Base-by-base conservation (phyloP, 2,113 vertebrate genomes). In the Hylia prasina region DNA sequence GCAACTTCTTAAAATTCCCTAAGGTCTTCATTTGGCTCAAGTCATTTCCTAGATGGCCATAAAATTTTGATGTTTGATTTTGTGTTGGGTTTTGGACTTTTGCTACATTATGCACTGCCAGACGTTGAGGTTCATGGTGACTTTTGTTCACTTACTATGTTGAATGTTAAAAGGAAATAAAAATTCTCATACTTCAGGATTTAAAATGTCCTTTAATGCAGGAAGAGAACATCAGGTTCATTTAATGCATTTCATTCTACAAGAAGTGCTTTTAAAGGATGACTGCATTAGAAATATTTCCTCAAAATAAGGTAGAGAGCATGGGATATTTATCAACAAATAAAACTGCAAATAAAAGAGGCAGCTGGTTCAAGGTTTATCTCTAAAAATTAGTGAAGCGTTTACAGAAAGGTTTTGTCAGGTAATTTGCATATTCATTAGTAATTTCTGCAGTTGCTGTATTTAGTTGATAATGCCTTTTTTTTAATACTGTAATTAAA, bases 401-500 rank as follows among this genome's bases (percentile, higher is more conserved):
- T 94, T 93, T 90, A 40, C 48, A 90, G 71, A 76, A 81, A 93
- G 73, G 40, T 92, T 96, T 96, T 91, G 81, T 81, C 84, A 83
- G 68, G 72, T 87, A 40, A 94, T 96, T 92, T 97, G 72, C 93
- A 86, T 94, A 95, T 95, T 95, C 57, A 94, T 94, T 69, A 83
- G 31, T 71, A 71, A 81, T 95, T 94, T 96, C 80, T 93, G n/a
- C 63, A 54, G 80, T 96, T 83, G 63, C 92, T 96, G 90, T 94
- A 79, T 91, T 96, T 82, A 76, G 88, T 75, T 94, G 90, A 96
- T 96, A 96, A 84, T 71, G 37, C 68, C 45, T 70, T 86, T 96
- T 96, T 96, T 91, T 91, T 80, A 94, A 95, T 82, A 81, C 71
- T 51, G 42, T 84, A 95, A 96, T 97, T 95, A 96, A 91, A 85